Conservation (phyloP, 2,888 invertebrate genomes). For the Keiferia lycopersicella region DNA sequence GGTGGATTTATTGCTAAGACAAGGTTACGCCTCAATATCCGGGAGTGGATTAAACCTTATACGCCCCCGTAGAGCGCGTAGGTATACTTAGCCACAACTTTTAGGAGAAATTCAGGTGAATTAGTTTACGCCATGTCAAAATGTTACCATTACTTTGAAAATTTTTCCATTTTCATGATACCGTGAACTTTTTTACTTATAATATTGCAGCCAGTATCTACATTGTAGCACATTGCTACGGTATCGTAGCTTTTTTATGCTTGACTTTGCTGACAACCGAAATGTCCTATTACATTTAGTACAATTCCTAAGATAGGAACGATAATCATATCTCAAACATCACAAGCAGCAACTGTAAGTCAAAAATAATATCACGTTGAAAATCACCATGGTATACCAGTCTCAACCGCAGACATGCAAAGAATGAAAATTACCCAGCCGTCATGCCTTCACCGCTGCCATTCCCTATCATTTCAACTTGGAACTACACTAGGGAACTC, state of each 20-base stretch:
- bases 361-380: conserved; percentile 31
- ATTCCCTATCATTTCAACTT: conserved; percentile 32
- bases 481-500: conserved; percentile 27
- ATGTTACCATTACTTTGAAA: no score
- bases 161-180: no score
- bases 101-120: background rate
- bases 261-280: no score
- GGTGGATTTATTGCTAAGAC: conserved; percentile 55
- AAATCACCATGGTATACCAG: background rate
- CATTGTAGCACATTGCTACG: no score
- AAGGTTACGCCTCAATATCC: conserved; percentile 66
- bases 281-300: no score
- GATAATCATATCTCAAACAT: conserved; percentile 14
- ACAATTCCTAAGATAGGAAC: no score
- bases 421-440: conserved; percentile 56
- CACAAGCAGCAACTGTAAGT: background rate
- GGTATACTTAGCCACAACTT: background rate
- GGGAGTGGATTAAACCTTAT: conserved; percentile 57
- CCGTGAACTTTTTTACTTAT: no score
- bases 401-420: conserved; percentile 38
- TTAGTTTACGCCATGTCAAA: background rate
- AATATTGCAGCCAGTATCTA: no score
- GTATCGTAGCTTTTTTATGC: no score
- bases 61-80: conserved; percentile 25
- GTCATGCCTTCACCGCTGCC: conserved; percentile 54